Evolutionary conservation across 2,797 vertebrate species (phyloP).

Genomic region (Benthosema pterotum): DNA sequence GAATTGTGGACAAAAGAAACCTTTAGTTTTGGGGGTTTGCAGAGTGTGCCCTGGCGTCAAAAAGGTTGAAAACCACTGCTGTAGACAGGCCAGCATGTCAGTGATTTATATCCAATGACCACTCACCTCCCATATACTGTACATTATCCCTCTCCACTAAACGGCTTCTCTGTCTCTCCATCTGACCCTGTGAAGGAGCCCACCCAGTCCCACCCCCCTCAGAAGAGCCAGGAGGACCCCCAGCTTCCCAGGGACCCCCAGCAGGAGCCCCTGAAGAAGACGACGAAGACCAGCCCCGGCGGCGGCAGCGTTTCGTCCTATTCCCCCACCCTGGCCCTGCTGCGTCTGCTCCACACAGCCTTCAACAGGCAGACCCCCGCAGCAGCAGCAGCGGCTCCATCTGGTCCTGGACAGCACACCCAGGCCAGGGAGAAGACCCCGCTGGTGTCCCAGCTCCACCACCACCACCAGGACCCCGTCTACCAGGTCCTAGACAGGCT

Average conservation of each 20-base stretch:
- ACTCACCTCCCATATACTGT: too few relatives aligned
- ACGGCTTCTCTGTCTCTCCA: conserved; percentile 20
- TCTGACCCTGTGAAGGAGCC: conserved; percentile 56
- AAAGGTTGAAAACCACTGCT: too few relatives aligned
- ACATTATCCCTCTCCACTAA: too few relatives aligned
- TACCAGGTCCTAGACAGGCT: conserved; percentile 89
- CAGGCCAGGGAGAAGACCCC: too few relatives aligned
- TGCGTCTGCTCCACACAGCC: conserved; percentile 88
- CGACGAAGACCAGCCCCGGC: too few relatives aligned
- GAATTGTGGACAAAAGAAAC: too few relatives aligned
- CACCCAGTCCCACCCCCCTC: conserved; percentile 50
- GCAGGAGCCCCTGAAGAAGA: conserved; percentile 55
- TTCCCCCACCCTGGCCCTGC: conserved; percentile 79
- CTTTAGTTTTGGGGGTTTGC: too few relatives aligned
- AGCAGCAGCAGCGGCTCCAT: conserved; percentile 76
- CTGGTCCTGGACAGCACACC: conserved; percentile 89
- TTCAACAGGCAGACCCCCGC: conserved; percentile 82
- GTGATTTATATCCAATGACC: too few relatives aligned
- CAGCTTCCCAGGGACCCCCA: conserved; percentile 36
- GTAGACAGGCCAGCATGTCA: too few relatives aligned
- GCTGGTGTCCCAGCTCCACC: too few relatives aligned
- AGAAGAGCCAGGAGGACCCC: conserved; percentile 44
- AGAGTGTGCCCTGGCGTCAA: too few relatives aligned
- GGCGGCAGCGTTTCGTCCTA: conserved; percentile 53
- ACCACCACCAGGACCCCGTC: conserved; percentile 75